Percentiles rank a stretch among this genome's conserved stretches.
These are phyloP conservation scores for Corydoras sp. DNA, from an alignment of 2,113 vertebrate species.

Conservation along the genomic window DNA sequence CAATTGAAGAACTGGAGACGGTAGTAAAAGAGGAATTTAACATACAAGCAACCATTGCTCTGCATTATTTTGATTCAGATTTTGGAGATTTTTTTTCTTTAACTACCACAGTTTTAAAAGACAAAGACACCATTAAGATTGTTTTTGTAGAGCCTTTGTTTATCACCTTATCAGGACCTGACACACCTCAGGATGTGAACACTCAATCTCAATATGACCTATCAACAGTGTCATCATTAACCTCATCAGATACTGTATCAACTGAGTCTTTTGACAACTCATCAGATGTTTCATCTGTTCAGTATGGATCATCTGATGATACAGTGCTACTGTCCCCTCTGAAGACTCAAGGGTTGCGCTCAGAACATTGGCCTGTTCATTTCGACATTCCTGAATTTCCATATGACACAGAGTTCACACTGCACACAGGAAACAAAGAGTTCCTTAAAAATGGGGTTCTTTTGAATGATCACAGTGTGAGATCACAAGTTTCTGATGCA, in stretches of 20 bases:
- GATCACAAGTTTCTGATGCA: too few relatives aligned
- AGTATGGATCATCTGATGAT: too few relatives aligned
- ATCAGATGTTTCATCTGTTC: too few relatives aligned
- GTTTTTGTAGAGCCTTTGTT: background rate
- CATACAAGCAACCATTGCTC: background rate
- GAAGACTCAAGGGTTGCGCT: too few relatives aligned
- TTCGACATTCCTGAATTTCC: too few relatives aligned
- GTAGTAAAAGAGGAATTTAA: background rate
- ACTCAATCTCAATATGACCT: background rate
- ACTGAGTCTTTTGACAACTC: too few relatives aligned
- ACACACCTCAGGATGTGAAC: background rate
- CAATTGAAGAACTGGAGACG: slow-evolving; percentile 9
- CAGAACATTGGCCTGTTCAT: too few relatives aligned
- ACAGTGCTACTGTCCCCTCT: too few relatives aligned
- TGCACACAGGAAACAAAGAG: too few relatives aligned
- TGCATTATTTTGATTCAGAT: background rate
- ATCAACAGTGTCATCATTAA: background rate
- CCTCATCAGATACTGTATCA: background rate
- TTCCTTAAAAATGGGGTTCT: too few relatives aligned
- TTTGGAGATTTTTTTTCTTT: background rate
- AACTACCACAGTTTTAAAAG: background rate
- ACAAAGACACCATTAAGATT: background rate
- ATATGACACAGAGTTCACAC: too few relatives aligned
- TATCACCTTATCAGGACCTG: background rate
- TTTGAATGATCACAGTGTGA: too few relatives aligned